Evolutionary conservation across 2,113 vertebrate species (phyloP).

Genomic region (Jacana jacana): DNA sequence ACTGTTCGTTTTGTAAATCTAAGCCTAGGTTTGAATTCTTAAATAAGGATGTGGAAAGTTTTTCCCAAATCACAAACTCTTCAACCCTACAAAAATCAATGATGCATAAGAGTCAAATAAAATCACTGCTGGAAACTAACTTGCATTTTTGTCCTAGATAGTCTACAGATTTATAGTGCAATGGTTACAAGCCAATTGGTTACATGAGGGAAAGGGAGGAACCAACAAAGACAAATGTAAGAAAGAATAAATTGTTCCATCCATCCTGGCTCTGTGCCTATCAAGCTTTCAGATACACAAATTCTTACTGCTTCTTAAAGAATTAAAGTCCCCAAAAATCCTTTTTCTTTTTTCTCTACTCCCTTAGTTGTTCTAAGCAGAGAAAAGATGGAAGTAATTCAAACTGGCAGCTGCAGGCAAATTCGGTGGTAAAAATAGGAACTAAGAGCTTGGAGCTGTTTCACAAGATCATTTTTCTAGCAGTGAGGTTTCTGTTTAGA

Average conservation of each 20-base stretch:
- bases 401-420: constrained; percentile 75
- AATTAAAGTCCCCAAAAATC: not conserved
- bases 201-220: not conserved
- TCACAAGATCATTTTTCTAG: constrained; percentile 64
- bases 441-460: constrained; percentile 68
- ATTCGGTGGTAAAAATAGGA: constrained; percentile 78
- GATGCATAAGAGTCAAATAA: not conserved
- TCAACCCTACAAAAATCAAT: not conserved
- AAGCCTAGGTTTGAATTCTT: not conserved
- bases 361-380: constrained; percentile 19
- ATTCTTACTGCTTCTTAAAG: not conserved
- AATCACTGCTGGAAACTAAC: not conserved
- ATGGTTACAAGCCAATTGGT: not conserved
- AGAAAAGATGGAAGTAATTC: constrained; percentile 75
- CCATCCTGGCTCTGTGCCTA: not conserved
- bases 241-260: not conserved
- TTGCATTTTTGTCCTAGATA: not conserved
- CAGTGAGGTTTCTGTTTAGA: constrained; percentile 68
- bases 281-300: not conserved
- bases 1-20: not conserved
- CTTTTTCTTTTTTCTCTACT: constrained; percentile 8
- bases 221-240: not conserved
- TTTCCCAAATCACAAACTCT: not conserved
- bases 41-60: not conserved
- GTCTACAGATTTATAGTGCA: not conserved